Base-by-base conservation (phyloP, 2,797 vertebrate genomes). In the Podargus strigoides region DNA sequence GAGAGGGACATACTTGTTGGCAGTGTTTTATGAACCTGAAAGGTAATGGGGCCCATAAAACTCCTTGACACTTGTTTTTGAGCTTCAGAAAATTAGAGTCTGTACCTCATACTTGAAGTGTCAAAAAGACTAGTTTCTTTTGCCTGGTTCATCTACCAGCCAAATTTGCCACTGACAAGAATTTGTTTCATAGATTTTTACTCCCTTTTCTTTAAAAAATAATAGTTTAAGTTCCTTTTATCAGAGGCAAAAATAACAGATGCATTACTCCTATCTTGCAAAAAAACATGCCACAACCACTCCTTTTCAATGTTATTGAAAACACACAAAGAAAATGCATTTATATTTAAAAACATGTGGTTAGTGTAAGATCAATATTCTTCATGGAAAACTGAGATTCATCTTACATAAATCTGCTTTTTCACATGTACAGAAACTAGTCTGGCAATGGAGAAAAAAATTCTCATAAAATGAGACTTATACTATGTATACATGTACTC, bases 11-110 rank as follows among this genome's bases (percentile, higher is more conserved):
- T 59, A 50, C 26, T 90, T 92, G 41, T 64, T 88, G 76, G 39
- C n/a, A 91, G 18, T 88, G 66, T 42, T 96, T 86, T 88, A 85
- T 59, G 69, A 94, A 86, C 66, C 69, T 86, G 73, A 86, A 91
- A 94, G 21, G 79, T 88, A 96, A 95, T 49, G 50, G n/a, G 55
- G 14, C 6, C 55, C 69, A 93, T 94, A 95, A 95, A 94, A 81
- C 47, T 88, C 66, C 76, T 59, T 75, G 87, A 88, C 59, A 67
- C 28, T 81, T 91, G 66, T 76, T 93, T 94, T 49, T 47, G 21
- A 88, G 80, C 28, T 52, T 90, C 62, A 89, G 32, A 89, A 81
- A 91, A 84, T 93, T 75, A 85, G 34, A 74, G 49, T 59, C 53
- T 73, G 36, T 62, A 66, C 47, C 36, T 87, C 68, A 55, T 28